These are phyloP conservation scores for Eumeta japonica DNA, from an alignment of 1,140 invertebrate species.

Conservation along the genomic window DNA sequence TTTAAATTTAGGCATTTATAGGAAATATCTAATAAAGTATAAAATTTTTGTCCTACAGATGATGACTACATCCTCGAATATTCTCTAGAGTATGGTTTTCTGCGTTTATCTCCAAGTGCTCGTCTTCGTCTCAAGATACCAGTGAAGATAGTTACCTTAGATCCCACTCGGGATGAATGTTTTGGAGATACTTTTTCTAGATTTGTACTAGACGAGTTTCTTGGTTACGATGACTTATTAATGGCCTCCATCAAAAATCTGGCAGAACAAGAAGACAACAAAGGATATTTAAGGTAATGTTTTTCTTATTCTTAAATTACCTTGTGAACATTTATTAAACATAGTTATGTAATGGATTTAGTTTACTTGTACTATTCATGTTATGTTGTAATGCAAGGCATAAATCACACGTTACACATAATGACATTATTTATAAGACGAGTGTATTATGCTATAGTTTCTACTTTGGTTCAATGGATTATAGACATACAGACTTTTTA, in stretches of 20 bases:
- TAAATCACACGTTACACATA: too few species aligned
- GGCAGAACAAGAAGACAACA: slow-evolving; percentile 94
- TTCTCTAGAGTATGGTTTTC: slow-evolving; percentile 94
- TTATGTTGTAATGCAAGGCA: too few species aligned
- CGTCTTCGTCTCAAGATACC: slow-evolving; percentile 86
- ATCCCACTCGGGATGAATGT: slow-evolving; percentile 84
- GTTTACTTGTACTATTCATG: too few species aligned
- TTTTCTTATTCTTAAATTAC: slow-evolving; percentile 2
- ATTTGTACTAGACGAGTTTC: slow-evolving; percentile 86
- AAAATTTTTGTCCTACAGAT: too few species aligned
- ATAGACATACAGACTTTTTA: too few species aligned
- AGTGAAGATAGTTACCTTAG: slow-evolving; percentile 87
- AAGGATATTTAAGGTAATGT: slow-evolving; percentile 83
- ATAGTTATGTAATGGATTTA: too few species aligned
- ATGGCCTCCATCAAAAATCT: slow-evolving; percentile 95
- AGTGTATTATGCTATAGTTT: too few species aligned
- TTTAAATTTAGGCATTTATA: too few species aligned
- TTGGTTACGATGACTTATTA: slow-evolving; percentile 95
- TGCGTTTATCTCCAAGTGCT: slow-evolving; percentile 83
- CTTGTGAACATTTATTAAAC: too few species aligned
- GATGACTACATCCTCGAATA: slow-evolving; percentile 98
- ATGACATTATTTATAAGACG: too few species aligned
- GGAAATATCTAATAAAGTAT: too few species aligned
- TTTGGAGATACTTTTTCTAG: slow-evolving; percentile 92
- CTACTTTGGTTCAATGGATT: too few species aligned